Evolutionary conservation across 1,140 invertebrate species (phyloP).

Genomic region (Panagrolaimus sp.): DNA sequence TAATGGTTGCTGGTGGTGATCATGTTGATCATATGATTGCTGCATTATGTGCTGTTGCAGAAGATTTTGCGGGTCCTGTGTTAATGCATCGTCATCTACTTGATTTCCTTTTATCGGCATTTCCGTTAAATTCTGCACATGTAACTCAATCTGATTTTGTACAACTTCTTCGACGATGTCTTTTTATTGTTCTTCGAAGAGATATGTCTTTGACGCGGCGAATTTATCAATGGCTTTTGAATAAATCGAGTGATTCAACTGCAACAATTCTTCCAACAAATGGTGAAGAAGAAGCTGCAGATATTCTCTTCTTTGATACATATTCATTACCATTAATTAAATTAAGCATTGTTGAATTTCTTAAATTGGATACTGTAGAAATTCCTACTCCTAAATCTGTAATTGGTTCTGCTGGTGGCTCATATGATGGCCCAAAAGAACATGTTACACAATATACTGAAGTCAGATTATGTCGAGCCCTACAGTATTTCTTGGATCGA

Average conservation of each 20-base stretch:
- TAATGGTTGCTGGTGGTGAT: slow-evolving; percentile 70
- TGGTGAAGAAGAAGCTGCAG: slow-evolving; percentile 48
- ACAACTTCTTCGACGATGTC: slow-evolving; percentile 71
- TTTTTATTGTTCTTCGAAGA: slow-evolving; percentile 75
- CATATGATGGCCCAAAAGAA: slow-evolving; percentile 23
- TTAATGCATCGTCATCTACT: slow-evolving; percentile 79
- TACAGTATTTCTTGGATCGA: slow-evolving; percentile 80
- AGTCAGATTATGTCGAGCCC: slow-evolving; percentile 69
- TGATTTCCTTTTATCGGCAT: slow-evolving; percentile 75
- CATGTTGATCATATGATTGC: slow-evolving; percentile 71
- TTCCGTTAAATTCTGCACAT: slow-evolving; percentile 78
- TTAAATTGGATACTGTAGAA: slow-evolving; percentile 58
- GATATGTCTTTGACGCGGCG: slow-evolving; percentile 85
- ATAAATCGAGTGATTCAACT: slow-evolving; percentile 34
- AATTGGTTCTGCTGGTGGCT: slow-evolving; percentile 15
- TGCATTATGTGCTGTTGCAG: slow-evolving; percentile 60
- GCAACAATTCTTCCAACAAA: slow-evolving; percentile 39
- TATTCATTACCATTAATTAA: slow-evolving; percentile 67
- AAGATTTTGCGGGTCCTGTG: slow-evolving; percentile 70
- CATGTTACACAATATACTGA: slow-evolving; percentile 50
- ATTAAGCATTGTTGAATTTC: slow-evolving; percentile 61
- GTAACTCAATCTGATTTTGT: slow-evolving; percentile 71
- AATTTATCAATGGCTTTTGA: slow-evolving; percentile 53
- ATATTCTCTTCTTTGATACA: slow-evolving; percentile 67
- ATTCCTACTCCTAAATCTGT: slow-evolving; percentile 21